Percentiles rank a stretch among this genome's conserved stretches.
phyloP scores from a whole-genome alignment of 2,797 vertebrate genomes.

The Typhlichthys eigenmanni region DNA sequence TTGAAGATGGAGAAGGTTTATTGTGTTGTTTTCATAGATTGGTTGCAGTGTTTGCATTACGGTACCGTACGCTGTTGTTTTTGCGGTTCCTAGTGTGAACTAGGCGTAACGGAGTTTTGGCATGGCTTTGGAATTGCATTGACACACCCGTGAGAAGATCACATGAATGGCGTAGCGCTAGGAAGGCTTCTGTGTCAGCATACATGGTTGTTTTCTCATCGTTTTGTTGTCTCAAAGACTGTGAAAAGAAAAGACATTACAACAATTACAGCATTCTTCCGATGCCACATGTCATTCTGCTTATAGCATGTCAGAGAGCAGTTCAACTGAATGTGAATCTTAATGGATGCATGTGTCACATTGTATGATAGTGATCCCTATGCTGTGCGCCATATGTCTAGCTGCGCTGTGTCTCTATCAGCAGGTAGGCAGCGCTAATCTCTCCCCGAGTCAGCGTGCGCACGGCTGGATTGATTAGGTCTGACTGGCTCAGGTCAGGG shows the following conservation, averaged over 20 bases:
- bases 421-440: conserved; percentile 64
- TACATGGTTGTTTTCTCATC: not conserved
- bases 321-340: conserved; percentile 54
- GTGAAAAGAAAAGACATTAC: no score
- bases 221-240: conserved; percentile 17
- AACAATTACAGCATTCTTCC: conserved; percentile 57
- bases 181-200: no score
- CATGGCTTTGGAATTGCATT: not conserved
- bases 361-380: conserved; percentile 64
- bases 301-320: conserved; percentile 55
- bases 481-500: conserved; percentile 78
- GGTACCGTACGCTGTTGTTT: no score
- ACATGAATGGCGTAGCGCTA: not conserved
- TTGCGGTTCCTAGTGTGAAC: no score
- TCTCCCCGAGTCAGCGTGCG: conserved; percentile 52
- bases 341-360: conserved; percentile 68
- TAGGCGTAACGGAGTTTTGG: not conserved
- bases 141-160: not conserved
- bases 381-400: conserved; percentile 14
- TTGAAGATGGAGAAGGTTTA: no score
- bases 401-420: conserved; percentile 36
- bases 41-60: no score
- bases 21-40: no score
- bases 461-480: conserved; percentile 79
- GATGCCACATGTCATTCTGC: conserved; percentile 61